phyloP scores from a whole-genome alignment of 2,797 vertebrate species.

The Anabacerthia variegaticeps region DNA sequence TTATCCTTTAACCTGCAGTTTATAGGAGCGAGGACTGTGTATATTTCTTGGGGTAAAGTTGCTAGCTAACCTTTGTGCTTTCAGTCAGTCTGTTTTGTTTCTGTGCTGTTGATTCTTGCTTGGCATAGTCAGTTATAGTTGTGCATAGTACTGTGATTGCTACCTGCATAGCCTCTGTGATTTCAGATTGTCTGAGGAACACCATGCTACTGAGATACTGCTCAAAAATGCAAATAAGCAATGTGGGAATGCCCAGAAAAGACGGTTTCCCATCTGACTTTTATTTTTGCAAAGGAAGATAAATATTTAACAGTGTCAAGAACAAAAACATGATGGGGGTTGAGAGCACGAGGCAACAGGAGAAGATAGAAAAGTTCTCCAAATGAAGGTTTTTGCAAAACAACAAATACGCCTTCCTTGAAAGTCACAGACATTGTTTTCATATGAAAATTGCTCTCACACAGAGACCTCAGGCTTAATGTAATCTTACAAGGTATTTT shows the following conservation, averaged over 20 bases:
- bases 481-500: conserved; percentile 39
- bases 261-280: conserved; percentile 15
- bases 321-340: conserved; percentile 8
- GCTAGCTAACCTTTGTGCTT: neutral
- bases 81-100: neutral
- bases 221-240: conserved; percentile 58
- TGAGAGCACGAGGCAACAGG: neutral
- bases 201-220: neutral
- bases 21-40: neutral
- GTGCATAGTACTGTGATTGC: neutral
- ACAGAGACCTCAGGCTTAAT: neutral
- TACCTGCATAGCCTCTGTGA: conserved; percentile 38
- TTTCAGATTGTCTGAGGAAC: conserved; percentile 52
- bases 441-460: neutral
- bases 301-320: conserved; percentile 29
- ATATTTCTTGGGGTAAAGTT: neutral
- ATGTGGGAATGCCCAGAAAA: conserved; percentile 55
- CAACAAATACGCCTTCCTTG: neutral
- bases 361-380: neutral
- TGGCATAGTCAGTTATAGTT: neutral
- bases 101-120: neutral
- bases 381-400: neutral
- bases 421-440: conserved; percentile 24
- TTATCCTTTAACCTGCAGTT: neutral
- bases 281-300: conserved; percentile 33